Conservation (phyloP, 2,888 invertebrate species). For the Tipula vernalis region DNA sequence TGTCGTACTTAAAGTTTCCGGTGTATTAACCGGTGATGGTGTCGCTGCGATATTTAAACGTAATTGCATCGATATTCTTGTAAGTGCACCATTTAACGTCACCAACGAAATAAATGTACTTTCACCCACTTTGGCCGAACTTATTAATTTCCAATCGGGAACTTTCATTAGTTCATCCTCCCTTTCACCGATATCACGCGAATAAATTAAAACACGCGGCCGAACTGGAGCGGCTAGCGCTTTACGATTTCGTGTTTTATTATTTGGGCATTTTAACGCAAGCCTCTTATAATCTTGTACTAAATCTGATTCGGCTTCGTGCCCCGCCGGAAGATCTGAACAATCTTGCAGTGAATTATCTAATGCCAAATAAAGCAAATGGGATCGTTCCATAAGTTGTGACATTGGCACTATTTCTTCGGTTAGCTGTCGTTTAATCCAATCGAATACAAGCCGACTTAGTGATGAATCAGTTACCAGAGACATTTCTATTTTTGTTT, state of each 20-base stretch:
- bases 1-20: conserved; percentile 15
- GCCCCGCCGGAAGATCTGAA: conserved; percentile 51
- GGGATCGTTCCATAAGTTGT: conserved; percentile 20
- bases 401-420: conserved; percentile 25
- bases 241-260: conserved; percentile 28
- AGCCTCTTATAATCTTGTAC: conserved; percentile 63
- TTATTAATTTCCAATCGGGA: conserved; percentile 50
- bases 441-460: conserved; percentile 49
- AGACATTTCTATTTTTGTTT: conserved; percentile 53
- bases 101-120: conserved; percentile 51
- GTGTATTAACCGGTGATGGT: conserved; percentile 32
- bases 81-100: conserved; percentile 46
- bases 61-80: conserved; percentile 47
- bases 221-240: conserved; percentile 43
- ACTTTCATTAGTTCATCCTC: conserved; percentile 25
- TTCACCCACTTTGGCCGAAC: conserved; percentile 43
- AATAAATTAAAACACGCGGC: conserved; percentile 48
- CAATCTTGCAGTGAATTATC: conserved; percentile 70
- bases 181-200: conserved; percentile 39
- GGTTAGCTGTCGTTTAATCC: conserved; percentile 40
- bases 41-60: conserved; percentile 38
- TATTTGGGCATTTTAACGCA: conserved; percentile 25
- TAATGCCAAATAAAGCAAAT: conserved; percentile 36
- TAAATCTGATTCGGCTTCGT: conserved; percentile 54
- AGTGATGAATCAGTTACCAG: conserved; percentile 43